These are phyloP conservation scores for Lasioglossum lativentre DNA, from an alignment of 2,888 invertebrate genomes.

Conservation along the genomic window DNA sequence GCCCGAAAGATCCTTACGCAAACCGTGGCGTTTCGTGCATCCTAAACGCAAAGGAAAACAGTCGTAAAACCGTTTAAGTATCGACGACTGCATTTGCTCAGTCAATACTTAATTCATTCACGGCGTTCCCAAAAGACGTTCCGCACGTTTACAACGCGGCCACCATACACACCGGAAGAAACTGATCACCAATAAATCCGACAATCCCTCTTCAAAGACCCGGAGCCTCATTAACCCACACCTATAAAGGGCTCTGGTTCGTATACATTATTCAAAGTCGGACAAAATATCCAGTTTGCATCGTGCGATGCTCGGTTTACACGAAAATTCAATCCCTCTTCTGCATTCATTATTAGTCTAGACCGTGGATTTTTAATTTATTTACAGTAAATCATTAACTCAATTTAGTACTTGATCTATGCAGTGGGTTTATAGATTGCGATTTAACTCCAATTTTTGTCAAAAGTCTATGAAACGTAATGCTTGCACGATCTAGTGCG, in stretches of 20 bases:
- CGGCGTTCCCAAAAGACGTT: neutral
- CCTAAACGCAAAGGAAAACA: slow-evolving; percentile 59
- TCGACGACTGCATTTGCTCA: slow-evolving; percentile 51
- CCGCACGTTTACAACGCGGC: neutral
- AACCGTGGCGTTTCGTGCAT: slow-evolving; percentile 55
- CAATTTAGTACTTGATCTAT: neutral
- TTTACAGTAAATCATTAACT: neutral
- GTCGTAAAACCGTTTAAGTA: slow-evolving; percentile 58
- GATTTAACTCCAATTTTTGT: neutral
- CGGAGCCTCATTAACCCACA: neutral
- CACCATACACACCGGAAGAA: neutral
- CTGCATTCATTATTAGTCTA: neutral
- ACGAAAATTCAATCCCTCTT: neutral
- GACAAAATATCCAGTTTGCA: neutral
- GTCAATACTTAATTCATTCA: slow-evolving; percentile 55
- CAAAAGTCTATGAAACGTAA: too few species aligned
- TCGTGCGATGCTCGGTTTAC: neutral
- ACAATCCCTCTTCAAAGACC: neutral
- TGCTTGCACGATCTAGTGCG: too few species aligned
- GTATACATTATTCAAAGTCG: neutral
- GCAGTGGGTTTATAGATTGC: neutral
- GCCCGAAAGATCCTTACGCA: slow-evolving; percentile 41
- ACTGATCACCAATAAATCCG: neutral
- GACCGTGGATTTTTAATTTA: too few species aligned
- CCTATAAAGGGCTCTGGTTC: neutral